A percentile compares a stretch with the other conserved stretches of the same genome.
These are phyloP conservation scores for Protobothrops mucrosquamatus DNA, from an alignment of 2,113 vertebrate genomes.

Conservation along the genomic window DNA sequence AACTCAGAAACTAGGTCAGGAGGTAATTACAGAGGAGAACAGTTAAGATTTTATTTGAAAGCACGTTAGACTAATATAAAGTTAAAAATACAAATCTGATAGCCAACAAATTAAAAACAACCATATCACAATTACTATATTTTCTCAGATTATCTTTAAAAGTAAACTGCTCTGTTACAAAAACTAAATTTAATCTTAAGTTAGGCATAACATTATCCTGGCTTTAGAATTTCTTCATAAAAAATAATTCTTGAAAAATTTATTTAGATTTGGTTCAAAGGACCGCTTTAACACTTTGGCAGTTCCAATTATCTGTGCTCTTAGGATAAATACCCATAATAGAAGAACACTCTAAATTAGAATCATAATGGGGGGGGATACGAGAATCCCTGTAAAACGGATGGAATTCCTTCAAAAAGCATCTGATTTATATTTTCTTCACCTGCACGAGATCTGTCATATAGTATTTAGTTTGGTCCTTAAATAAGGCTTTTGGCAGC, in stretches of 20 bases:
- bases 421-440: neutral
- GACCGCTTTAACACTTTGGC: neutral
- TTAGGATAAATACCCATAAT: neutral
- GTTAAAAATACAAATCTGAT: neutral
- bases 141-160: neutral
- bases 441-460: neutral
- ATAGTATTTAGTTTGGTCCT: neutral
- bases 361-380: too few relatives aligned
- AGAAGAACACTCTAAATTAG: neutral
- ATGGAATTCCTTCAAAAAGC: neutral
- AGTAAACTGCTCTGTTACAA: neutral
- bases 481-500: neutral
- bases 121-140: neutral
- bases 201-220: neutral
- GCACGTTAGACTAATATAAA: neutral
- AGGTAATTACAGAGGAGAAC: neutral
- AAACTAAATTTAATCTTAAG: neutral
- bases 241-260: neutral
- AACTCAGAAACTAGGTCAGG: neutral
- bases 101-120: neutral
- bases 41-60: neutral
- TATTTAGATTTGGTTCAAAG: neutral
- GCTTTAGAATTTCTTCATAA: neutral
- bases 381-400: neutral
- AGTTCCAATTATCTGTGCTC: neutral